These are phyloP conservation scores for Poeciliopsis infans DNA, from an alignment of 2,797 vertebrate species.

Conservation along the genomic window DNA sequence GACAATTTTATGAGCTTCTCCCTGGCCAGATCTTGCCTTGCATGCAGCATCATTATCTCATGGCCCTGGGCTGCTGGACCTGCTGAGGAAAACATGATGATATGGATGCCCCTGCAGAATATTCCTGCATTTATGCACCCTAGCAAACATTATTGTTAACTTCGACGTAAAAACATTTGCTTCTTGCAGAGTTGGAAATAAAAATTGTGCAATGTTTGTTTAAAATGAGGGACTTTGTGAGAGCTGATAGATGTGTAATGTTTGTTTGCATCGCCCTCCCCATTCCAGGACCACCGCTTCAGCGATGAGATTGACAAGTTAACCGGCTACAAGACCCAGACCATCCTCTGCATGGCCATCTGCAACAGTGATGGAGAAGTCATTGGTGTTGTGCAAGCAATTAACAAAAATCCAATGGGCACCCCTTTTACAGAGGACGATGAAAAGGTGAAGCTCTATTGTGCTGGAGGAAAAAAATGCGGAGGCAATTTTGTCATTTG, in stretches of 20 bases:
- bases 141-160: constrained; percentile 16
- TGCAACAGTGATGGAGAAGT: constrained; percentile 85
- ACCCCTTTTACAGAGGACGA: constrained; percentile 83
- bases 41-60: constrained; percentile 74
- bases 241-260: constrained; percentile 1
- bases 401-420: constrained; percentile 84
- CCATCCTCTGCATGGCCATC: constrained; percentile 86
- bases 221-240: not conserved
- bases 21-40: constrained; percentile 23
- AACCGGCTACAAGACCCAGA: constrained; percentile 86
- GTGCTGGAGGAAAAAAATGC: not conserved
- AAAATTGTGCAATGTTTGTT: not conserved
- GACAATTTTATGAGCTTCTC: constrained; percentile 5
- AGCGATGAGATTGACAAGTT: constrained; percentile 88
- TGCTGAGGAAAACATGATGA: constrained; percentile 45
- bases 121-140: constrained; percentile 55
- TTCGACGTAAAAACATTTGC: constrained; percentile 20
- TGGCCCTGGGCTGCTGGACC: constrained; percentile 64
- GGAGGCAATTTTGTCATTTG: constrained; percentile 14
- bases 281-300: constrained; percentile 83
- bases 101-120: constrained; percentile 45
- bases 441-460: constrained; percentile 78
- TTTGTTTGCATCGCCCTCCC: constrained; percentile 12
- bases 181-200: not conserved
- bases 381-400: constrained; percentile 85